phyloP scores from a whole-genome alignment of 2,888 invertebrate genomes.

The Petrolisthes cinctipes region DNA sequence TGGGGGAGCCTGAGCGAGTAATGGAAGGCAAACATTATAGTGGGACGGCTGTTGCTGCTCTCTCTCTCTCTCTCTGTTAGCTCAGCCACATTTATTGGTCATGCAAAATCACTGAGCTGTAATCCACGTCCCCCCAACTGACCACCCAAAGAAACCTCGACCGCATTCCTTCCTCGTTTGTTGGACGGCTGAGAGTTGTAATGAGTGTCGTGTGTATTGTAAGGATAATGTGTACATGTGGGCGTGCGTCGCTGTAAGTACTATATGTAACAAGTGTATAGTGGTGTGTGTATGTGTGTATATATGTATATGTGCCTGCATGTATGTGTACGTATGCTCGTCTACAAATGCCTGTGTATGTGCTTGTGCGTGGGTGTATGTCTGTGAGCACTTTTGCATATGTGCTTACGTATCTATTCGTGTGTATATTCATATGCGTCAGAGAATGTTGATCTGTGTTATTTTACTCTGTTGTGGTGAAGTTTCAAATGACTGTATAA shows the following conservation, averaged over 20 bases:
- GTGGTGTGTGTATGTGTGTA: slow-evolving; percentile 34
- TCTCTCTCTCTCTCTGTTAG: slow-evolving; percentile 26
- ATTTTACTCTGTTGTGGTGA: too few species aligned
- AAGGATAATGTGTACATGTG: not conserved
- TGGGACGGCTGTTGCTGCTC: not conserved
- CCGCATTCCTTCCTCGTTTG: not conserved
- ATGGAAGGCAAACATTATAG: slow-evolving; percentile 46
- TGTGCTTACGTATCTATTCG: not conserved
- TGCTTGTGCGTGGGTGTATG: not conserved
- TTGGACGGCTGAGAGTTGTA: not conserved
- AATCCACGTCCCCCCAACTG: slow-evolving; percentile 26
- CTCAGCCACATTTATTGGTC: slow-evolving; percentile 26
- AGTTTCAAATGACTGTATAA: too few species aligned
- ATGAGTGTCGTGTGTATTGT: not conserved
- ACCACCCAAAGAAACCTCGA: not conserved
- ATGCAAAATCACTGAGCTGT: slow-evolving; percentile 36
- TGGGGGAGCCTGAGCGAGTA: slow-evolving; percentile 18
- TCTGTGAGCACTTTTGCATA: not conserved
- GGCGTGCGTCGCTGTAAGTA: not conserved
- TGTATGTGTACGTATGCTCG: not conserved
- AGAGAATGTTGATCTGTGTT: too few species aligned
- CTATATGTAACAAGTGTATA: slow-evolving; percentile 17
- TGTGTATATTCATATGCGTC: too few species aligned
- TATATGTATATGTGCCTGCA: slow-evolving; percentile 15
- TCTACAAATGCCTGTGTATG: not conserved